These are phyloP conservation scores for Eurystomus gularis DNA, from an alignment of 2,113 vertebrate species.

Conservation along the genomic window DNA sequence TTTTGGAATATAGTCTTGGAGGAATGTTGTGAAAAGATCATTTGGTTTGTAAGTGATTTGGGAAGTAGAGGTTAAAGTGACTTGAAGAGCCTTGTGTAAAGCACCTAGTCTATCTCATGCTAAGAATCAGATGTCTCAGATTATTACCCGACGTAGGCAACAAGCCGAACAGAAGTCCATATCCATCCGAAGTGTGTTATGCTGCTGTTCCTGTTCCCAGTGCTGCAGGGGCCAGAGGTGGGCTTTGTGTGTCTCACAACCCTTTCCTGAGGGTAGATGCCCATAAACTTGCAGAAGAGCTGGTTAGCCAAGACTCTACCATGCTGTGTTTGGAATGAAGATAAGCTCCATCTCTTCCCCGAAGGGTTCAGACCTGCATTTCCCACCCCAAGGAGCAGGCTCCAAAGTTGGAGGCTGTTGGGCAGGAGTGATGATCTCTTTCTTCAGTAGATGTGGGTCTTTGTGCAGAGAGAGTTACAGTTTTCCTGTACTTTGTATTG, in stretches of 20 bases:
- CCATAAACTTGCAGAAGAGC: background rate
- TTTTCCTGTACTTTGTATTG: background rate
- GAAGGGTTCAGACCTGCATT: background rate
- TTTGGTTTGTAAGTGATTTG: background rate
- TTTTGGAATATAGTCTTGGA: background rate
- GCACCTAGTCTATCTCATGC: background rate
- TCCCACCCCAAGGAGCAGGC: background rate
- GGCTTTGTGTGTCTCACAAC: background rate
- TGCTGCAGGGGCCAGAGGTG: fast-evolving
- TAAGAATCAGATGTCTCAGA: background rate
- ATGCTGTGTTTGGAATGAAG: background rate
- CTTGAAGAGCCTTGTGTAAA: background rate
- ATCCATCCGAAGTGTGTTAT: background rate
- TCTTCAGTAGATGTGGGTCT: background rate
- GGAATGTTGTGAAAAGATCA: background rate
- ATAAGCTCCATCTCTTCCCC: background rate
- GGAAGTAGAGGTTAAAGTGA: background rate
- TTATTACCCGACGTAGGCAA: fast-evolving
- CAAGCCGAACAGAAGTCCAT: background rate
- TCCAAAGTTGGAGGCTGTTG: background rate
- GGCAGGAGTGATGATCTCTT: background rate
- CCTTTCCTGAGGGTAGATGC: background rate
- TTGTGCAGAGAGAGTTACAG: background rate
- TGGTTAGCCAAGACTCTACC: background rate
- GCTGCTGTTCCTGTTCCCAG: background rate